These are phyloP conservation scores for Lutjanus argentimaculatus DNA, from an alignment of 2,797 vertebrate genomes.

Conservation along the genomic window DNA sequence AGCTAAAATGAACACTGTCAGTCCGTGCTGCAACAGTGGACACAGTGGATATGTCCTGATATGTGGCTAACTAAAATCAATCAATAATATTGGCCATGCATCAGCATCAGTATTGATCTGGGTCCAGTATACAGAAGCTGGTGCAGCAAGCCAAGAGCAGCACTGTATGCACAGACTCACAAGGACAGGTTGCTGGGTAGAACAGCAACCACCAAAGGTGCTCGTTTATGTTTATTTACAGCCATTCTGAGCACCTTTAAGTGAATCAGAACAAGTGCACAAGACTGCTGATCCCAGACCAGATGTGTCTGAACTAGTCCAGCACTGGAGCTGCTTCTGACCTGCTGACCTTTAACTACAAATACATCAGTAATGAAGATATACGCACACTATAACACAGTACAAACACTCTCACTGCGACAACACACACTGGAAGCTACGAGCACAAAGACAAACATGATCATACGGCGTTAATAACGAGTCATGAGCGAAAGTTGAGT, in stretches of 20 bases:
- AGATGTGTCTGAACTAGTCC: background rate
- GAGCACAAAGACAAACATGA: accelerated
- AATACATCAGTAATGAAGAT: background rate
- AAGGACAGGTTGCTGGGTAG: background rate
- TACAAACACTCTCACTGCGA: background rate
- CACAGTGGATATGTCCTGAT: background rate
- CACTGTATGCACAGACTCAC: background rate
- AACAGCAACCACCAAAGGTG: background rate
- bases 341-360: background rate
- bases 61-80: background rate
- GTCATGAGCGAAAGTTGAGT: background rate
- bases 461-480: background rate
- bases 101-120: background rate
- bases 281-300: background rate
- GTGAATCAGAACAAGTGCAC: background rate
- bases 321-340: background rate
- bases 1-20: background rate
- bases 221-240: background rate
- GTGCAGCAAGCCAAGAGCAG: background rate
- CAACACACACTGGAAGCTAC: background rate
- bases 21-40: background rate
- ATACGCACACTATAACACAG: background rate
- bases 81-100: background rate
- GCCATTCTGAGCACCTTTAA: background rate
- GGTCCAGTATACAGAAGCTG: accelerated